phyloP scores from a whole-genome alignment of 2,113 vertebrate species.

The Lanius collurio region DNA sequence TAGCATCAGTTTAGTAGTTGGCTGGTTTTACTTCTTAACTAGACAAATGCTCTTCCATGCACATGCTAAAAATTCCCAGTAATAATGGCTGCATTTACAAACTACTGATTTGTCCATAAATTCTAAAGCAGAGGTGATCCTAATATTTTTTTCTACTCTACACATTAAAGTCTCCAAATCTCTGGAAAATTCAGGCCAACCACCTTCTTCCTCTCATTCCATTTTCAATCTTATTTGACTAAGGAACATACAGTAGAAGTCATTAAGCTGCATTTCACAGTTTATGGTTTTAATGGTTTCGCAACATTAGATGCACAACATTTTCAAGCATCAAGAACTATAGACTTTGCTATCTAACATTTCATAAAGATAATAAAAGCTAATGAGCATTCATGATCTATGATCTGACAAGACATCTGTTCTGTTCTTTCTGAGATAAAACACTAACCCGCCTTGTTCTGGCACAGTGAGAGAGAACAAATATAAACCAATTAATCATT shows the following conservation, averaged over 20 bases:
- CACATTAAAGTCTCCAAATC: not conserved
- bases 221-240: conserved; percentile 19
- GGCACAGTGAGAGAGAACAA: conserved; percentile 63
- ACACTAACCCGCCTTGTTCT: conserved; percentile 53
- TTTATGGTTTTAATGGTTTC: conserved; percentile 67
- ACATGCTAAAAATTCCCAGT: not conserved
- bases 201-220: not conserved
- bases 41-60: not conserved
- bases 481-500: conserved; percentile 70
- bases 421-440: conserved; percentile 67
- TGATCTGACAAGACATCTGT: conserved; percentile 75
- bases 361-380: conserved; percentile 80
- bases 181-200: not conserved
- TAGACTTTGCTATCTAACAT: conserved; percentile 71
- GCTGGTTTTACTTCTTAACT: not conserved
- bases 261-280: conserved; percentile 59
- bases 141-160: not conserved
- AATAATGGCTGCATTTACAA: not conserved
- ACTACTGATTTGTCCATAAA: not conserved
- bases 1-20: not conserved
- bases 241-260: not conserved
- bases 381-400: conserved; percentile 77
- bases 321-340: conserved; percentile 68
- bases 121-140: not conserved
- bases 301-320: conserved; percentile 64